Percentiles rank a stretch among this genome's conserved stretches.
phyloP scores from a whole-genome alignment of 2,797 vertebrate genomes.

The Poeciliopsis paucimaculata region DNA sequence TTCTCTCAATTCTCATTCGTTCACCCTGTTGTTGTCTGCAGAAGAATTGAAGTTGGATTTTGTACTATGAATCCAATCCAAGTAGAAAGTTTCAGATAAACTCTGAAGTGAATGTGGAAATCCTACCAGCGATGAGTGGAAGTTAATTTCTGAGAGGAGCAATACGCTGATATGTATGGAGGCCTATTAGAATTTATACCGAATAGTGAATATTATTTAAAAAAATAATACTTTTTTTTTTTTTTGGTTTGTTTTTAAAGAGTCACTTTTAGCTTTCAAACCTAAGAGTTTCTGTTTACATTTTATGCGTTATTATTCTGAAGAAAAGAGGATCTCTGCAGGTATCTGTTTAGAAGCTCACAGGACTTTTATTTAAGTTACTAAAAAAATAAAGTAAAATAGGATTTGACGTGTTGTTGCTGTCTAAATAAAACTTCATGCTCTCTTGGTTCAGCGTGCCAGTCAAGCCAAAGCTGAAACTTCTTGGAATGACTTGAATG shows the following conservation, averaged over 20 bases:
- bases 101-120: neutral
- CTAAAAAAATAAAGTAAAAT: neutral
- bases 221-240: neutral
- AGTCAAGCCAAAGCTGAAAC: constrained; percentile 21
- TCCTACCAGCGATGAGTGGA: neutral
- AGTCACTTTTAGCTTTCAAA: neutral
- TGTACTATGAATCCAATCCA: neutral
- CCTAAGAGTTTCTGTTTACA: constrained; percentile 19
- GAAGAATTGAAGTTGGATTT: neutral
- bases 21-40: neutral
- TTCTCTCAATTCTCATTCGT: neutral
- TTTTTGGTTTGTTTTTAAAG: too few relatives aligned
- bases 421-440: constrained; percentile 1
- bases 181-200: neutral
- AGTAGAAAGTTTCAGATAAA: neutral
- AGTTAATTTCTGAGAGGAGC: neutral
- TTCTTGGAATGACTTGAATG: constrained; percentile 52
- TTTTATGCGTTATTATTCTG: constrained; percentile 12
- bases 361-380: constrained; percentile 16
- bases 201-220: neutral
- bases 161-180: neutral
- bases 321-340: neutral
- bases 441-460: constrained; percentile 18
- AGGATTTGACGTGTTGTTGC: neutral
- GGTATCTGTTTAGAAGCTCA: neutral